Base-by-base conservation (phyloP, 92 coral and sea anemone genomes). In the Epizoanthus stellaris region DNA sequence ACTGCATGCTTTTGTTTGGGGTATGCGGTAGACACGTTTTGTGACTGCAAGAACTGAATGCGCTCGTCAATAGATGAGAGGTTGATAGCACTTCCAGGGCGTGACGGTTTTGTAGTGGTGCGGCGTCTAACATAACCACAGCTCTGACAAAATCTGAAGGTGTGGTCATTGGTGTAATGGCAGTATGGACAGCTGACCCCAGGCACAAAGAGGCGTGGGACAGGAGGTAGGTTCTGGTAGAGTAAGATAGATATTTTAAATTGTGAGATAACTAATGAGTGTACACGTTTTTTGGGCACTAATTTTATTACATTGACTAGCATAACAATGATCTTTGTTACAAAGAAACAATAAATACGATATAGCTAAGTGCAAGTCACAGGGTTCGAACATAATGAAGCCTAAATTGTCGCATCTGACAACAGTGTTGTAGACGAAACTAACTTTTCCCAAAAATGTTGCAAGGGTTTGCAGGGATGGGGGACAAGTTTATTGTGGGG, bases 1-100 rank as follows among this genome's bases (percentile, higher is more conserved):
- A 65, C 30, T 54, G 42, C 67, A n/a, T n/a, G n/a, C 25, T 91
- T 88, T 43, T 91, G 92, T 65, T 88, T 91, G 38, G 82, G 79
- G 38, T 85, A 88, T 10, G 88, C 73, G 13, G 90, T 73, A 5
- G 70, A 72, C 25, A 39, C 59, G 74, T 79, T 39, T 30, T 75
- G 15, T 5, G 54, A 9, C 21, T 86, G 59, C 11, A 90, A 59
- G 4, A 11, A n/a, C 17, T 57, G 59, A 38, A 73, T 4, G 34
- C 80, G 89, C 10, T 70, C 40, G 75, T 86, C 80, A 13, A 86
- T 88, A 47, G 70, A 62, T 3, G 72, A 79, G 12, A 83, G 61
- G 77, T 47, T 47, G 73, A 9, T 61, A 57, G 17, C 47, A 72
- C 0, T 72, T 59, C 23, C 67, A 58, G 19, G 73, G 23, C 36